These are phyloP conservation scores for Ceyx erithaca DNA, from an alignment of 2,797 vertebrate species.

Conservation along the genomic window DNA sequence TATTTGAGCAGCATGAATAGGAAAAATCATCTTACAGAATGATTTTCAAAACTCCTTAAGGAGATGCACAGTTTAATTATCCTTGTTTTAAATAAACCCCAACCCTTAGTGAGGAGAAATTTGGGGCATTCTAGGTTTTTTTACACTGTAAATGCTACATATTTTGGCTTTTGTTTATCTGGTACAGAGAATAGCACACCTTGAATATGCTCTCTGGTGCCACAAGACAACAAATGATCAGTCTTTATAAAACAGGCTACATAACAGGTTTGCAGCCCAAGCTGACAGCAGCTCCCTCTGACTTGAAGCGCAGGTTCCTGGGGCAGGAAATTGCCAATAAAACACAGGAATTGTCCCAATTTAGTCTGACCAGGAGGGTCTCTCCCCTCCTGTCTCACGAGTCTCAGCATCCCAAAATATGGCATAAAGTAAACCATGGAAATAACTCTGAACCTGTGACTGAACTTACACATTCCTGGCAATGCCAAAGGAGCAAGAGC, in stretches of 20 bases:
- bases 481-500: background rate
- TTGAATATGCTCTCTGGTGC: background rate
- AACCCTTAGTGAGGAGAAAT: background rate
- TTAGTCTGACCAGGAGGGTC: background rate
- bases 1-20: background rate
- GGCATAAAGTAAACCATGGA: background rate
- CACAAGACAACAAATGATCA: rapidly evolving
- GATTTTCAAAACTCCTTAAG: background rate
- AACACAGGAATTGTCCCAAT: background rate
- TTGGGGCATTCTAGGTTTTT: background rate
- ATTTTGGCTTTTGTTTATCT: background rate
- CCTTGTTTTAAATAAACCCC: background rate
- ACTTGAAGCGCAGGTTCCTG: rapidly evolving
- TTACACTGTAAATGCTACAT: background rate
- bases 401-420: background rate
- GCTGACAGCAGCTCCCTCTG: rapidly evolving
- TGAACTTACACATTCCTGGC: background rate
- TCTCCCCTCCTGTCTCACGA: background rate
- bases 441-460: background rate
- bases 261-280: background rate
- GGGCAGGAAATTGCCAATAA: background rate
- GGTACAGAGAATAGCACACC: background rate
- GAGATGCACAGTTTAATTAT: background rate
- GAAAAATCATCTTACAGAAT: background rate
- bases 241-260: background rate